Evolutionary conservation across 2,888 invertebrate genomes (phyloP), one percentile per base, ranked within the genome.

Genomic region (Drosophila atripex): DNA sequence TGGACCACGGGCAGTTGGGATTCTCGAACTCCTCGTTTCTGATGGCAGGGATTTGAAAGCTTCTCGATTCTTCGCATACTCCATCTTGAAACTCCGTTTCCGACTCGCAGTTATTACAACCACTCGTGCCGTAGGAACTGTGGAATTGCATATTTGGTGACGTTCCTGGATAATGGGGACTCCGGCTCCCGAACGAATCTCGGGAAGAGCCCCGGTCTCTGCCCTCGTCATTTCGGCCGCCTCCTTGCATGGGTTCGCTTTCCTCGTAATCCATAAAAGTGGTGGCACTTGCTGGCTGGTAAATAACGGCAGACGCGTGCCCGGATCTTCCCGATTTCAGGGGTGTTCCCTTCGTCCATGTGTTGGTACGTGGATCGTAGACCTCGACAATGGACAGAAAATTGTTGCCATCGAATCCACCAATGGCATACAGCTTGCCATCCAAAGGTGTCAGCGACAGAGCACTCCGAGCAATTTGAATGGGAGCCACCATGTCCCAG

Each of bases 271-370:
- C 91, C 90, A 91, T 90, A 51, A 86, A 89, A 11, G 88, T 85
- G 8, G 80, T 63, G 8, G 85, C 89, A 88, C 95, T 93, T 16
- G 95, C 94, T 78, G 95, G 95, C 88, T 94, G 94, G 91, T 96
- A 96, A 87, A 97, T 97, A 12, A 97, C 97, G 3, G 97, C 97
- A 47, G 97, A 96, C 0, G 97, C 97, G 91, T 98, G 98, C 0
- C 98, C 98, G 9, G 97, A 98, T 53, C 98, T 94, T 9, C 96
- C 97, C 5, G 97, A 96, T 18, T 95, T 95, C 88, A 98, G 94
- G 5, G 95, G 93, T 6, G 95, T 93, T 39, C 97, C 96, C 73
- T 94, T 93, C 71, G 93, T 93, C 98, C 98, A 98, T 16, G 92
- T 90, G 91, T 97, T 94, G 45, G 93, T 93, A 2, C 93, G 92